These are phyloP conservation scores for Luscinia megarhynchos DNA, from an alignment of 2,797 vertebrate species.

Conservation along the genomic window DNA sequence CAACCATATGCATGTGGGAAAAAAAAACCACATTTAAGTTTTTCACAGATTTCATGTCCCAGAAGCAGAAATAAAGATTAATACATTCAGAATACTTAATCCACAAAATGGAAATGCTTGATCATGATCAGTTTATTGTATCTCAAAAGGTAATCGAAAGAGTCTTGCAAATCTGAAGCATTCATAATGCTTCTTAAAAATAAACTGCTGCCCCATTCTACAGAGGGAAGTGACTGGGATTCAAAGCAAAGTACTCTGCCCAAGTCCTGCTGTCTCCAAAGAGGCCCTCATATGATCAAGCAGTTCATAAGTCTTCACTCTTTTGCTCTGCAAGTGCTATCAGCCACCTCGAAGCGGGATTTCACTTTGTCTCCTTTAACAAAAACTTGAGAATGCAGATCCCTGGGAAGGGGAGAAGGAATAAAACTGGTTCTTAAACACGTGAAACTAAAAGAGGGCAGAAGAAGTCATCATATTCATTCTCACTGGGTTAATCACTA, in stretches of 20 bases:
- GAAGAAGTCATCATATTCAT: not conserved
- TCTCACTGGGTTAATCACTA: not conserved
- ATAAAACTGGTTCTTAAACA: not conserved
- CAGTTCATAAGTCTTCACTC: not conserved
- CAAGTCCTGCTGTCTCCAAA: not conserved
- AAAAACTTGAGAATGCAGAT: not conserved
- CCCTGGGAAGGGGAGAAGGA: not conserved
- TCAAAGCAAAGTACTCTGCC: not conserved
- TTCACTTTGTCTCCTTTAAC: not conserved
- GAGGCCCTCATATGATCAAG: not conserved
- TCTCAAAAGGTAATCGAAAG: not conserved
- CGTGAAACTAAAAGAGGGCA: not conserved
- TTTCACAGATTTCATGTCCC: not conserved
- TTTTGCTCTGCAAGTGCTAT: not conserved
- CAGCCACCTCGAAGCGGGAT: not conserved
- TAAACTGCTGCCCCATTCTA: not conserved
- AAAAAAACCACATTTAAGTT: not conserved
- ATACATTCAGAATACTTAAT: not conserved
- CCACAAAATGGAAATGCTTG: not conserved
- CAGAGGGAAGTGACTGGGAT: not conserved
- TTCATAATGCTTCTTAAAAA: not conserved
- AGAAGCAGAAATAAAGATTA: not conserved
- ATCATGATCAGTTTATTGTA: not conserved
- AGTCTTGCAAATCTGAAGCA: not conserved
- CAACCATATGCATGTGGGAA: not conserved